Evolutionary conservation across 2,113 vertebrate genomes (phyloP).

Genomic region (Cinclus cinclus): DNA sequence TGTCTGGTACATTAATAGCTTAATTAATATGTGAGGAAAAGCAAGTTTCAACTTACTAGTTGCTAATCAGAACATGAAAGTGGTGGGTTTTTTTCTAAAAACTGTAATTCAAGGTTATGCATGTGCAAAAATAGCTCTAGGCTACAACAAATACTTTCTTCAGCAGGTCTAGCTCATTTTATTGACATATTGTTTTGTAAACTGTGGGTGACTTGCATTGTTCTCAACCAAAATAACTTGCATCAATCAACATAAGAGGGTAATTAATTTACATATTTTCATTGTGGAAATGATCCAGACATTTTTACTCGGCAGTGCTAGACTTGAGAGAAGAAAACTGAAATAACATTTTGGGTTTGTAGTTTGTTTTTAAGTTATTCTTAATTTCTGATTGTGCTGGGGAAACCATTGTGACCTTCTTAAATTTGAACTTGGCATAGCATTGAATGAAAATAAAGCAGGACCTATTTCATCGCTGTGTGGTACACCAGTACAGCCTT

Average conservation of each 20-base stretch:
- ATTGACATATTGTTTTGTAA: constrained; percentile 72
- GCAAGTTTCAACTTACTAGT: background rate
- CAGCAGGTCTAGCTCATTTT: constrained; percentile 62
- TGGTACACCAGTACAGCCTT: constrained; percentile 55
- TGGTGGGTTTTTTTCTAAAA: background rate
- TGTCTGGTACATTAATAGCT: constrained; percentile 37
- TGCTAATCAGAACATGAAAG: background rate
- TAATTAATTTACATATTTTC: constrained; percentile 65
- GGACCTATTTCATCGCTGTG: constrained; percentile 39
- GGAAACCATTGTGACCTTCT: constrained; percentile 41
- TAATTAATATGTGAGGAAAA: constrained; percentile 10
- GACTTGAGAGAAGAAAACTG: background rate
- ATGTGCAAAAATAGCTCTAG: constrained; percentile 58
- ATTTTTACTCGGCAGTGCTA: background rate
- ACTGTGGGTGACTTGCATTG: constrained; percentile 57
- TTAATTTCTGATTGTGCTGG: background rate
- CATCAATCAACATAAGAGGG: constrained; percentile 61
- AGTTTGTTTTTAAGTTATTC: background rate
- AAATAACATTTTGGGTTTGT: background rate
- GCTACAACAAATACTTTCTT: constrained; percentile 54
- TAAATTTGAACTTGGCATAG: constrained; percentile 38
- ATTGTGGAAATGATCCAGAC: constrained; percentile 44
- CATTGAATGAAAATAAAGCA: constrained; percentile 66
- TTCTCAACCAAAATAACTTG: constrained; percentile 57
- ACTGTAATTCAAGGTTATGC: constrained; percentile 51